phyloP scores from a whole-genome alignment of 1,140 invertebrate species.

The Aphaenogaster ashmeadi region DNA sequence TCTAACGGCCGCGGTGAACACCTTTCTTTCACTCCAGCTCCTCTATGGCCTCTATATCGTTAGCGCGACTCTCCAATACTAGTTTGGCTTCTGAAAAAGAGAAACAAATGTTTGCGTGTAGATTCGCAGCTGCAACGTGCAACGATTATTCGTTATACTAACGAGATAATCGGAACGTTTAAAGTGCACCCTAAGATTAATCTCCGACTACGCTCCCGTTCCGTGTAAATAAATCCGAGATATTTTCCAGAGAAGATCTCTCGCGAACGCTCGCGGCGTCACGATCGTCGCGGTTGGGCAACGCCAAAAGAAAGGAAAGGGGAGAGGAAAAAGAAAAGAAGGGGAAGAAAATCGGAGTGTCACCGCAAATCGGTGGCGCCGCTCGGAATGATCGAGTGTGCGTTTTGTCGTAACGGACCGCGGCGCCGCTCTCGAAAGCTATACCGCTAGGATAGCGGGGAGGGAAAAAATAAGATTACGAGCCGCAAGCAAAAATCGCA shows the following conservation, averaged over 20 bases:
- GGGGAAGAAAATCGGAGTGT: slow-evolving; percentile 4
- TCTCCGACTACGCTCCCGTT: background rate
- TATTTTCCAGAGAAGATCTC: background rate
- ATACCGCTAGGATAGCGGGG: background rate
- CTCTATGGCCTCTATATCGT: slow-evolving; percentile 16
- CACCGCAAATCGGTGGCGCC: slow-evolving; percentile 19
- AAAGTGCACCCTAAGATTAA: background rate
- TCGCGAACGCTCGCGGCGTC: background rate
- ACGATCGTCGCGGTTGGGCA: background rate
- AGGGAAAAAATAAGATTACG: background rate
- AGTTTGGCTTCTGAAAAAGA: slow-evolving; percentile 40
- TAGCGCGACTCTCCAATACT: background rate
- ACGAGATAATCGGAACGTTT: background rate
- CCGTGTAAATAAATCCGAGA: slow-evolving; percentile 24
- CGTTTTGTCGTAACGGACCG: slow-evolving; percentile 30
- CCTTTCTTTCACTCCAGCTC: background rate
- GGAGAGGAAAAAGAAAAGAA: background rate
- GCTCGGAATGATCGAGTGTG: slow-evolving; percentile 11
- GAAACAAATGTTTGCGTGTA: background rate
- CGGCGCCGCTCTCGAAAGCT: slow-evolving; percentile 5
- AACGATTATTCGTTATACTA: background rate
- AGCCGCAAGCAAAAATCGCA: slow-evolving; percentile 43
- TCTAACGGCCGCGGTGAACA: background rate
- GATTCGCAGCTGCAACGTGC: background rate
- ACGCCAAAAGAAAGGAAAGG: background rate